Conservation (phyloP, 2,888 invertebrate genomes). For the Callyntrura sp. region DNA sequence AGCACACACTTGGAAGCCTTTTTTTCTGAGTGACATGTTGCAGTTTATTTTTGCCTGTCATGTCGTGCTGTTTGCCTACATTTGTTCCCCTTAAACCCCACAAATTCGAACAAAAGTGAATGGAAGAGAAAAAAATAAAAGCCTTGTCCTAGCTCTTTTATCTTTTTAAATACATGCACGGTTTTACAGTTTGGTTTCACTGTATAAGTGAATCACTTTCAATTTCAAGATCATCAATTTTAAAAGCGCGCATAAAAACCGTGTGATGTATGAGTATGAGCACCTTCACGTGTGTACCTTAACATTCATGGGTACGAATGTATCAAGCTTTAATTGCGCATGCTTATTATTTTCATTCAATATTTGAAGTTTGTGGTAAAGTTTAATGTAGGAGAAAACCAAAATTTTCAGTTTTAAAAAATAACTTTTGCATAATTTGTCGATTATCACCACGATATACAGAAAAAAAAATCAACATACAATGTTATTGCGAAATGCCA, state of each 20-base stretch:
- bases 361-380: neutral
- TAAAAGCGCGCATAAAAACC: conserved; percentile 38
- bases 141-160: conserved; percentile 36
- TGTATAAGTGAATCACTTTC: conserved; percentile 61
- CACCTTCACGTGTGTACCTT: neutral
- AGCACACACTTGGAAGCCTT: no score
- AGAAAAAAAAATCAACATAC: conserved; percentile 13
- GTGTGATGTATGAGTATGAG: neutral
- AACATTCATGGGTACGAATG: no score
- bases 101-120: conserved; percentile 54
- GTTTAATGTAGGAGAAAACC: conserved; percentile 15
- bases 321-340: neutral
- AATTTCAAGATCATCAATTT: conserved; percentile 63
- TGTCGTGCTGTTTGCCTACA: neutral
- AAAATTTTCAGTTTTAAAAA: neutral
- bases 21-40: no score
- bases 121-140: conserved; percentile 44
- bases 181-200: conserved; percentile 15
- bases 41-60: conserved; percentile 4
- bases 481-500: conserved; percentile 28
- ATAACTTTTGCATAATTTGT: conserved; percentile 40
- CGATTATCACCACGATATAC: neutral
- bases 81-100: neutral
- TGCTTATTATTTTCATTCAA: neutral
- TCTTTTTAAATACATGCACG: neutral